Evolutionary conservation across 2,113 vertebrate species (phyloP).

Genomic region (Struthio camelus): DNA sequence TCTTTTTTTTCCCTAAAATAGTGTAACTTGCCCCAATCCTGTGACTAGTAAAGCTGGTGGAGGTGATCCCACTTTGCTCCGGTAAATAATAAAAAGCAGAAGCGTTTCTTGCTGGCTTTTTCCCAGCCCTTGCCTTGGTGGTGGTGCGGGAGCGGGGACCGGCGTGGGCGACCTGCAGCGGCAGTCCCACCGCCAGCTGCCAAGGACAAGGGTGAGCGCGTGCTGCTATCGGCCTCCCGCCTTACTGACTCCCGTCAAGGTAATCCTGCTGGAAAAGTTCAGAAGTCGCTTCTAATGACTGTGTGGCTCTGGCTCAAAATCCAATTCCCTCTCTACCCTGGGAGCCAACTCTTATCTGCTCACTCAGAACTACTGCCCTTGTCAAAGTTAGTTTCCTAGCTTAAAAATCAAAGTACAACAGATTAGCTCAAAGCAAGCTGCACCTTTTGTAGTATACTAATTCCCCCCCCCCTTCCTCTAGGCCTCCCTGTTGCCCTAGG

Average conservation of each 20-base stretch:
- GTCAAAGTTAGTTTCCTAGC: not conserved
- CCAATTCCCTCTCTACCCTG: not conserved
- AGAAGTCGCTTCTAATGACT: not conserved
- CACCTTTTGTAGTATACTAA: not conserved
- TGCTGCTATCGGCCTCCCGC: not conserved
- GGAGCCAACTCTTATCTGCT: not conserved
- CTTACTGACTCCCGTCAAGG: not conserved
- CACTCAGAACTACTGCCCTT: not conserved
- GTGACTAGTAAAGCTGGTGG: no score
- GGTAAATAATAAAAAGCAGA: no score
- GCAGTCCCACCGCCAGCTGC: no score
- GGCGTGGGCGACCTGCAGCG: no score
- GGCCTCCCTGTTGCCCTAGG: conserved; percentile 73
- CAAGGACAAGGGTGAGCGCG: not conserved
- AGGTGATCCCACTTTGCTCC: no score
- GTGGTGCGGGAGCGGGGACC: no score
- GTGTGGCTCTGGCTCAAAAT: not conserved
- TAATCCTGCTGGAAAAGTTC: not conserved
- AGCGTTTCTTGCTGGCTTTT: no score
- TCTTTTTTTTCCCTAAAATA: no score
- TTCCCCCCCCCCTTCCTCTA: conserved; percentile 22
- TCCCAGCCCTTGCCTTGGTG: no score
- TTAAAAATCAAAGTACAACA: accelerated
- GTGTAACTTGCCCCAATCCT: no score
- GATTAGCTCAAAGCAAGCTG: not conserved